phyloP scores from a whole-genome alignment of 2,888 invertebrate genomes.

The Phengaris alcon region DNA sequence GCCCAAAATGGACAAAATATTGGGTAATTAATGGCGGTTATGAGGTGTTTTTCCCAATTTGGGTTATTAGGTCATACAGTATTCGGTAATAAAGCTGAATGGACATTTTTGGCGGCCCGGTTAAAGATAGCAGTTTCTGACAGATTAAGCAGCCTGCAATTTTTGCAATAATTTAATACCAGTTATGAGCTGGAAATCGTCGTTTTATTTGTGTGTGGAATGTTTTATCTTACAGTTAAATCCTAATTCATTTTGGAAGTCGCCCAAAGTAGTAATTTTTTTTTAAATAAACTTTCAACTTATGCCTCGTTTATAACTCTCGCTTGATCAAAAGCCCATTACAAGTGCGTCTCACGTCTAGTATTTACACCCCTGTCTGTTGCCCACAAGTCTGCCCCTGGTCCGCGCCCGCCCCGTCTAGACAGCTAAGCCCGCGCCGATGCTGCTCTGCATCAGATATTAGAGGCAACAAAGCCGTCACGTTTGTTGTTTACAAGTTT shows the following conservation, averaged over 20 bases:
- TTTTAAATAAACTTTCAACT: too few species aligned
- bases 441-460: slow-evolving; percentile 35
- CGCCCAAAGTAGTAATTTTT: too few species aligned
- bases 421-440: slow-evolving; percentile 46
- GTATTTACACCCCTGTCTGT: not conserved
- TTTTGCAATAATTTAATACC: too few species aligned
- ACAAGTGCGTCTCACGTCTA: not conserved
- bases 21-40: not conserved
- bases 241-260: too few species aligned
- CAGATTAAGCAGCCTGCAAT: too few species aligned
- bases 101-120: too few species aligned
- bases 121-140: too few species aligned
- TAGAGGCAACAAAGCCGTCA: not conserved
- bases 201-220: too few species aligned
- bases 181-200: too few species aligned
- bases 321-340: not conserved
- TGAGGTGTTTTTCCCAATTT: not conserved
- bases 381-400: slow-evolving; percentile 36
- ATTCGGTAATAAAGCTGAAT: not conserved
- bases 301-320: not conserved
- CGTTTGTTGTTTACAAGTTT: not conserved
- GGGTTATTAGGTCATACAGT: not conserved
- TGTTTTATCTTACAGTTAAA: too few species aligned
- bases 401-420: slow-evolving; percentile 36
- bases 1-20: slow-evolving; percentile 9